These are phyloP conservation scores for Vannuccia rotundouncinata DNA, from an alignment of 2,888 invertebrate species.

Conservation along the genomic window DNA sequence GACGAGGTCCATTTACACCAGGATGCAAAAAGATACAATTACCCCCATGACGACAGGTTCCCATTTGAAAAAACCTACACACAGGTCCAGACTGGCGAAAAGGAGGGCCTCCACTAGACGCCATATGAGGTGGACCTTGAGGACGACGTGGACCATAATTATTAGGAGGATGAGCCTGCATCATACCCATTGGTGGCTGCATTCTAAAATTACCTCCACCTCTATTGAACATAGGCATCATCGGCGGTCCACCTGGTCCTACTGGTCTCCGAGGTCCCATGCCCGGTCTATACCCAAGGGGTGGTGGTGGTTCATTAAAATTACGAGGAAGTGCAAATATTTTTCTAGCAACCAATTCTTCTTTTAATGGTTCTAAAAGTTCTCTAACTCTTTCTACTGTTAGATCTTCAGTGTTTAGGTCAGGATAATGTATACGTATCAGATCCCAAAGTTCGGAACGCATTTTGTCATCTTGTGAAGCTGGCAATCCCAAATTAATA, in stretches of 20 bases:
- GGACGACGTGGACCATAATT: constrained; percentile 21
- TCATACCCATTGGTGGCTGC: constrained; percentile 2
- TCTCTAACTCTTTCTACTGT: constrained; percentile 37
- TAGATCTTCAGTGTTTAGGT: constrained; percentile 31
- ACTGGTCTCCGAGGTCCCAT: background rate
- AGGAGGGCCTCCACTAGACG: background rate
- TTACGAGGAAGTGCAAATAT: constrained; percentile 19
- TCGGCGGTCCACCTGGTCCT: background rate
- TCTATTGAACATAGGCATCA: background rate
- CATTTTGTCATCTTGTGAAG: background rate
- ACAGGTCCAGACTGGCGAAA: background rate
- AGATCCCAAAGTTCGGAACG: constrained; percentile 22
- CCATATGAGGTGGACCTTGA: constrained; percentile 6
- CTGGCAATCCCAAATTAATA: background rate
- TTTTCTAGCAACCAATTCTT: constrained; percentile 33
- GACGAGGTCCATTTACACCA: background rate
- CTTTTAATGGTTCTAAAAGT: constrained; percentile 38
- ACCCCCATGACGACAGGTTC: background rate
- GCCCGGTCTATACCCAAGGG: background rate
- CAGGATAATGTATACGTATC: constrained; percentile 21
- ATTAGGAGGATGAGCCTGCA: background rate
- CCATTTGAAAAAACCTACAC: constrained; percentile 20
- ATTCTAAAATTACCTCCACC: background rate
- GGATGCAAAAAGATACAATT: constrained; percentile 16
- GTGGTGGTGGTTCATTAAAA: constrained; percentile 1